Percentiles rank a stretch among this genome's conserved stretches.
phyloP scores from a whole-genome alignment of 2,797 vertebrate species.

The Echiichthys vipera region DNA sequence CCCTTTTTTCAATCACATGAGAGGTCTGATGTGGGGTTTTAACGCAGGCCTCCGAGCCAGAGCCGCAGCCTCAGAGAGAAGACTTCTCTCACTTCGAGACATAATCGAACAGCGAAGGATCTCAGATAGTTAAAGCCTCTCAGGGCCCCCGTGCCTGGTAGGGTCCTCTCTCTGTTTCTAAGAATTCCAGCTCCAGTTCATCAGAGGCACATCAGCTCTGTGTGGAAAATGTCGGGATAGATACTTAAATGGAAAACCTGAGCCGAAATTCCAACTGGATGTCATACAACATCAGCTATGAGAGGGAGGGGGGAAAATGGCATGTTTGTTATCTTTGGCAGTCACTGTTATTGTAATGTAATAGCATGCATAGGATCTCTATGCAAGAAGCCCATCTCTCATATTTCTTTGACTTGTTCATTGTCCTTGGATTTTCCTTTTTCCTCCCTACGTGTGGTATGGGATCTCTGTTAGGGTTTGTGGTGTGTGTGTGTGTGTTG shows the following conservation, averaged over 20 bases:
- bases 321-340: slow-evolving; percentile 66
- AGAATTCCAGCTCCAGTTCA: slow-evolving; percentile 50
- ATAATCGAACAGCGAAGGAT: background rate
- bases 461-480: slow-evolving; percentile 51
- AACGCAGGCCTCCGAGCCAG: slow-evolving; percentile 2
- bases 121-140: background rate
- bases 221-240: slow-evolving; percentile 69
- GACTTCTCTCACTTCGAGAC: slow-evolving; percentile 20
- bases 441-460: slow-evolving; percentile 50
- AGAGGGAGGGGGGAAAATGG: slow-evolving; percentile 48
- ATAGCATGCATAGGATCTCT: slow-evolving; percentile 36
- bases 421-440: slow-evolving; percentile 67
- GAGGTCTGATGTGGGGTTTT: slow-evolving; percentile 20
- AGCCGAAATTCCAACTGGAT: slow-evolving; percentile 65
- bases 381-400: slow-evolving; percentile 31
- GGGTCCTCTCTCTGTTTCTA: slow-evolving; percentile 42
- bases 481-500: slow-evolving; percentile 18
- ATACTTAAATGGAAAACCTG: slow-evolving; percentile 59
- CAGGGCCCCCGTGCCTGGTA: background rate
- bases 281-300: slow-evolving; percentile 43
- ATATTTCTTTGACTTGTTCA: slow-evolving; percentile 63
- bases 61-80: background rate
- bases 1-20: slow-evolving; percentile 20
- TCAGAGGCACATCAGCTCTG: slow-evolving; percentile 14
- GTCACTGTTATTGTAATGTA: slow-evolving; percentile 55